Conservation (phyloP, 2,888 invertebrate species). For the Sepiola atlantica region DNA sequence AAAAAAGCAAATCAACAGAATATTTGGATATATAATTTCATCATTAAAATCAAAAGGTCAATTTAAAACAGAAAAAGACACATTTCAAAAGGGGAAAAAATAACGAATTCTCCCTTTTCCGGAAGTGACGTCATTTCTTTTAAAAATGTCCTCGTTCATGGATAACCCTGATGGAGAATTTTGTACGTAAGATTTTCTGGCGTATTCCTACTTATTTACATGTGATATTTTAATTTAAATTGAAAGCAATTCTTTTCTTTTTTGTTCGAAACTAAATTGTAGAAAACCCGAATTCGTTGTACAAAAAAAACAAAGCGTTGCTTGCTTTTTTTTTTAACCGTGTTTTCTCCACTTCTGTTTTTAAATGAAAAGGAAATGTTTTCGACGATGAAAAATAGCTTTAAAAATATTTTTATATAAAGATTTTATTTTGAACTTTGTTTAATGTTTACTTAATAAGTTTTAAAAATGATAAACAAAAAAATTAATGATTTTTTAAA, state of each 20-base stretch:
- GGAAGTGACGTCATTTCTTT: background rate
- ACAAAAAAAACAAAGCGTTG: too few species aligned
- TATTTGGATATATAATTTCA: background rate
- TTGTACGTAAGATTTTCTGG: background rate
- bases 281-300: background rate
- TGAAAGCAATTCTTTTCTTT: background rate
- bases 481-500: too few species aligned
- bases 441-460: too few species aligned
- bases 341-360: too few species aligned
- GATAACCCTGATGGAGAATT: background rate
- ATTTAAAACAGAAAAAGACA: background rate
- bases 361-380: too few species aligned
- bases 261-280: background rate
- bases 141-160: background rate
- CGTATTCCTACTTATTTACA: background rate
- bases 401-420: too few species aligned
- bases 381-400: too few species aligned
- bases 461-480: too few species aligned
- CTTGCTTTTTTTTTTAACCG: background rate
- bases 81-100: background rate
- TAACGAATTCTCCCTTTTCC: background rate
- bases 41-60: background rate
- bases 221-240: background rate
- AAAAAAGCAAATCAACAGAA: background rate
- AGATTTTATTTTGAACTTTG: too few species aligned